phyloP scores from a whole-genome alignment of 2,888 invertebrate genomes.

The Cheilosia impressa region DNA sequence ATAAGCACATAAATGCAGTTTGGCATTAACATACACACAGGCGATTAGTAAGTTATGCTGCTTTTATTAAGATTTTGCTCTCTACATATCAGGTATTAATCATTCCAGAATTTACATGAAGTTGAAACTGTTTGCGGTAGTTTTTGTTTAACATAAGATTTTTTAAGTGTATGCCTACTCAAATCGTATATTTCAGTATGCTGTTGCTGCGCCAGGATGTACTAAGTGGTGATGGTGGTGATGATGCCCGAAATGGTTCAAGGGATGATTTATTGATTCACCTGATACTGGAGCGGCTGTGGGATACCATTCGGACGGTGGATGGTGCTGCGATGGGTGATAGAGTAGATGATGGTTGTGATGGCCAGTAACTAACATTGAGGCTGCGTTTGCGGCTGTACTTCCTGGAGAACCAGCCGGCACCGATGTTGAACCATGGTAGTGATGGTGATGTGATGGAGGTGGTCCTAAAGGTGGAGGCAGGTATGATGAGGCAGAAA shows the following conservation, averaged over 20 bases:
- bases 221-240: constrained; percentile 87
- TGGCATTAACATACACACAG: constrained; percentile 26
- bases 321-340: constrained; percentile 83
- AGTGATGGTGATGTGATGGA: constrained; percentile 80
- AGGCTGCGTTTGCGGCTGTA: constrained; percentile 79
- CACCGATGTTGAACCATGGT: constrained; percentile 70
- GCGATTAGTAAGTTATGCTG: constrained; percentile 19
- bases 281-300: constrained; percentile 82
- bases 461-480: constrained; percentile 82
- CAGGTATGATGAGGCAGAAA: constrained; percentile 82
- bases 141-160: background rate
- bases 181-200: constrained; percentile 86
- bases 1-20: constrained; percentile 33
- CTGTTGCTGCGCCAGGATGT: constrained; percentile 90
- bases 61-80: constrained; percentile 2
- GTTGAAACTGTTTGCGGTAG: constrained; percentile 3
- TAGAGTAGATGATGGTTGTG: constrained; percentile 83
- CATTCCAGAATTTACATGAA: constrained; percentile 20
- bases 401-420: constrained; percentile 78
- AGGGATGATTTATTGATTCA: constrained; percentile 83
- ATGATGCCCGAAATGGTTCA: constrained; percentile 85
- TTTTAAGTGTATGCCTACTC: constrained; percentile 35
- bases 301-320: constrained; percentile 84
- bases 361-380: constrained; percentile 81
- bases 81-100: constrained; percentile 28